phyloP scores from a whole-genome alignment of 2,888 invertebrate genomes.

The Opisthograptis luteolata region DNA sequence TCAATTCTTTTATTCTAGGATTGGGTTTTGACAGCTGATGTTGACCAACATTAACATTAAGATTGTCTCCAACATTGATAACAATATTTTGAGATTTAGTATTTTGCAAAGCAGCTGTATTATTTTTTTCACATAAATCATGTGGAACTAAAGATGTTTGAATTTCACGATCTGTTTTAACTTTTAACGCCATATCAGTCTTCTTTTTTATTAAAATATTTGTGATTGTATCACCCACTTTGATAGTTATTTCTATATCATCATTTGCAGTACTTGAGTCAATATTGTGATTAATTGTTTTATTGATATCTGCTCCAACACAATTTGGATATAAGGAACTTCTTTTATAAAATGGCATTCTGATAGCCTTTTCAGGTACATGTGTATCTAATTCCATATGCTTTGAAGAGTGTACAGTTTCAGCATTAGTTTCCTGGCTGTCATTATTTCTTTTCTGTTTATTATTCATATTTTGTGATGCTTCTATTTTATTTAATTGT shows the following conservation, averaged over 20 bases:
- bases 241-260: conserved; percentile 73
- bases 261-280: conserved; percentile 47
- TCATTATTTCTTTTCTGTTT: background rate
- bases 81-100: conserved; percentile 41
- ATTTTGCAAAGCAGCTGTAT: conserved; percentile 19
- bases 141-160: conserved; percentile 60
- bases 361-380: conserved; percentile 18
- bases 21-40: conserved; percentile 28
- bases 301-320: conserved; percentile 25
- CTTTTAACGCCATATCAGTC: conserved; percentile 64
- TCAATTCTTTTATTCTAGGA: conserved; percentile 22
- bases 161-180: conserved; percentile 63
- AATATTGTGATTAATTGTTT: conserved; percentile 38
- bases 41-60: conserved; percentile 27
- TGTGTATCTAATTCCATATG: background rate
- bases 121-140: conserved; percentile 33
- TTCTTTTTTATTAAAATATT: conserved; percentile 70
- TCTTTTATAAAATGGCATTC: conserved; percentile 62
- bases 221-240: conserved; percentile 65
- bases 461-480: background rate
- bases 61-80: conserved; percentile 41
- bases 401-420: conserved; percentile 2
- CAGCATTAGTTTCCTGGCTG: background rate
- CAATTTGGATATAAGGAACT: conserved; percentile 44
- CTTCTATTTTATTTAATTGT: background rate